A percentile compares a stretch with the other conserved stretches of the same genome.
phyloP scores from a whole-genome alignment of 2,797 vertebrate species.

The Enteromius anoplus region DNA sequence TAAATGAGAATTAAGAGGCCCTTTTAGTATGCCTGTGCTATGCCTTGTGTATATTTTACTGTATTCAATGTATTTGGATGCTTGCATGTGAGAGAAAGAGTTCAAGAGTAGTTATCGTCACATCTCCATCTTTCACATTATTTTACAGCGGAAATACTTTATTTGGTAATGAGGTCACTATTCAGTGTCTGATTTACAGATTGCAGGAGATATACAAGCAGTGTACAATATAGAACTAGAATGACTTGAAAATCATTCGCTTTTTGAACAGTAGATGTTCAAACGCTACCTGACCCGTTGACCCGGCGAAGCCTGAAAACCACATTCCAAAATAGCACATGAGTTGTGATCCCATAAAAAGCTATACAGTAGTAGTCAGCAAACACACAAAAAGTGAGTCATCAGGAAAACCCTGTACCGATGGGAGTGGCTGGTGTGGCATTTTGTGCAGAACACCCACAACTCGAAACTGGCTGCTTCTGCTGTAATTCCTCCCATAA shows the following conservation, averaged over 20 bases:
- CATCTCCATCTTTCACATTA: not conserved
- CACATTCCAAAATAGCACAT: constrained; percentile 26
- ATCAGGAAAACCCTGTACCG: constrained; percentile 41
- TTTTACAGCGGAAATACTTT: not conserved
- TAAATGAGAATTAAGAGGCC: constrained; percentile 63
- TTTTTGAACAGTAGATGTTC: not conserved
- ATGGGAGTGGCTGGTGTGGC: constrained; percentile 47
- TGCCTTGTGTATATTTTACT: not conserved
- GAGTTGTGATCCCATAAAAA: constrained; percentile 25
- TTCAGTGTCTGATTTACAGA: constrained; percentile 11
- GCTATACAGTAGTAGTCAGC: constrained; percentile 34
- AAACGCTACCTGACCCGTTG: constrained; percentile 1
- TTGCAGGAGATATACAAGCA: not conserved
- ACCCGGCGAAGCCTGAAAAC: constrained; percentile 16
- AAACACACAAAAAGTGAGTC: constrained; percentile 49
- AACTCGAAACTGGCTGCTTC: constrained; percentile 34
- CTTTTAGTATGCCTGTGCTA: constrained; percentile 55
- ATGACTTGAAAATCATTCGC: not conserved
- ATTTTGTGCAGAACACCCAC: constrained; percentile 30
- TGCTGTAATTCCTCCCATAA: constrained; percentile 32
- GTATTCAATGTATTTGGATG: not conserved
- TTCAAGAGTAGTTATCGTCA: not conserved
- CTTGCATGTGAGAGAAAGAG: constrained; percentile 9
- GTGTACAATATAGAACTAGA: not conserved
- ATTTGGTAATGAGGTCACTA: not conserved